Evolutionary conservation across 2,113 vertebrate genomes (phyloP).

Genomic region (Zonotrichia leucophrys): DNA sequence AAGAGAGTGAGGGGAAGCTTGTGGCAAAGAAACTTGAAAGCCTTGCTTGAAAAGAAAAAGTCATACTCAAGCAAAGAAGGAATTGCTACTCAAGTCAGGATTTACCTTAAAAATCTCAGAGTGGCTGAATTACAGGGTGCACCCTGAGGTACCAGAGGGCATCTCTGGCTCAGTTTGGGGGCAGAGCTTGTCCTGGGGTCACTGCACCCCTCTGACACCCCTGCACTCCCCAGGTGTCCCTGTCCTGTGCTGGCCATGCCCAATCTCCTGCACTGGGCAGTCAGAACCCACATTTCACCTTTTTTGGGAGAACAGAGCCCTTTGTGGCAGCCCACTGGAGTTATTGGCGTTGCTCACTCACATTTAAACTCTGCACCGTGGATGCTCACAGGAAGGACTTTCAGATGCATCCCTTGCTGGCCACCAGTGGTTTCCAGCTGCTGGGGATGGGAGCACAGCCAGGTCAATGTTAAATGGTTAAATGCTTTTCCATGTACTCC

Average conservation of each 20-base stretch:
- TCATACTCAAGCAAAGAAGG: background rate
- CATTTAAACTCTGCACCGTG: rapidly evolving
- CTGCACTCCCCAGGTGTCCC: background rate
- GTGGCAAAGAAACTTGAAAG: background rate
- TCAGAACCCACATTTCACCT: background rate
- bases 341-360: background rate
- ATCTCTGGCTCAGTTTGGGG: rapidly evolving
- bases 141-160: background rate
- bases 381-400: background rate
- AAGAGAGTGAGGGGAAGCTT: background rate
- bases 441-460: background rate
- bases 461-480: conserved; percentile 17
- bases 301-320: background rate
- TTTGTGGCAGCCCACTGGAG: background rate
- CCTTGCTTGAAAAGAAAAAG: background rate
- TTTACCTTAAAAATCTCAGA: background rate
- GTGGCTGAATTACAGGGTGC: background rate
- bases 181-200: background rate
- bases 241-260: background rate
- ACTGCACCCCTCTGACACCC: background rate
- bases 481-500: conserved; percentile 20
- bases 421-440: background rate
- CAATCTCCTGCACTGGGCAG: background rate
- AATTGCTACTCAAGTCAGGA: background rate
- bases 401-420: background rate